Percentiles rank a stretch among this genome's conserved stretches.
Evolutionary conservation across 2,113 vertebrate genomes (phyloP).

Genomic region (Dendropsophus ebraccatus): DNA sequence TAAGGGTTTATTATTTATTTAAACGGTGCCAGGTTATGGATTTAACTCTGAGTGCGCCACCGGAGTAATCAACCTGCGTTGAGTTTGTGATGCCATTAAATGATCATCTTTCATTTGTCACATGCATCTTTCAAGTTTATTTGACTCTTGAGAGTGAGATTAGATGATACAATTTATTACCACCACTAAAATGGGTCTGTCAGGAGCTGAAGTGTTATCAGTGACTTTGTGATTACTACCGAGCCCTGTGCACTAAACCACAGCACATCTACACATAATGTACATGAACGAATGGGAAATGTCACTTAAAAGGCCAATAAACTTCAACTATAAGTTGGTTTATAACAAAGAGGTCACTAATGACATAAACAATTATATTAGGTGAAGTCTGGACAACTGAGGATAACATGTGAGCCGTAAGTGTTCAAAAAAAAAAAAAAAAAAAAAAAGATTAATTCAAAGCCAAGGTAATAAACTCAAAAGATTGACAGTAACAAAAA

Average conservation of each 20-base stretch:
- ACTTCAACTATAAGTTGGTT: background rate
- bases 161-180: conserved; percentile 56
- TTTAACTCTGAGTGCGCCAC: conserved; percentile 20
- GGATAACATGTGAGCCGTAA: background rate
- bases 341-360: background rate
- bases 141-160: conserved; percentile 53
- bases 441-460: too few relatives aligned
- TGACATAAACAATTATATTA: background rate
- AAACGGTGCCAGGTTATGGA: conserved; percentile 1
- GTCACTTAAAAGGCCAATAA: conserved; percentile 13
- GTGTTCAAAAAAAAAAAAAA: too few relatives aligned
- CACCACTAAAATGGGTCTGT: conserved; percentile 35
- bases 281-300: conserved; percentile 8
- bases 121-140: conserved; percentile 51
- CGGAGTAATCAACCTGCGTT: conserved; percentile 7
- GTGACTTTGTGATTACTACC: conserved; percentile 42
- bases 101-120: conserved; percentile 48
- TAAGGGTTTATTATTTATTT: conserved; percentile 39
- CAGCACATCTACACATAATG: background rate
- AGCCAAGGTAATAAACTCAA: too few relatives aligned
- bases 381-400: background rate
- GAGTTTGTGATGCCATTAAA: conserved; percentile 34
- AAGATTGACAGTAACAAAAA: too few relatives aligned
- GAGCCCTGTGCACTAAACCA: background rate
- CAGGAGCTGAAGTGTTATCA: conserved; percentile 48